Evolutionary conservation across 2,113 vertebrate species (phyloP).

Genomic region (Podarcis raffonei): DNA sequence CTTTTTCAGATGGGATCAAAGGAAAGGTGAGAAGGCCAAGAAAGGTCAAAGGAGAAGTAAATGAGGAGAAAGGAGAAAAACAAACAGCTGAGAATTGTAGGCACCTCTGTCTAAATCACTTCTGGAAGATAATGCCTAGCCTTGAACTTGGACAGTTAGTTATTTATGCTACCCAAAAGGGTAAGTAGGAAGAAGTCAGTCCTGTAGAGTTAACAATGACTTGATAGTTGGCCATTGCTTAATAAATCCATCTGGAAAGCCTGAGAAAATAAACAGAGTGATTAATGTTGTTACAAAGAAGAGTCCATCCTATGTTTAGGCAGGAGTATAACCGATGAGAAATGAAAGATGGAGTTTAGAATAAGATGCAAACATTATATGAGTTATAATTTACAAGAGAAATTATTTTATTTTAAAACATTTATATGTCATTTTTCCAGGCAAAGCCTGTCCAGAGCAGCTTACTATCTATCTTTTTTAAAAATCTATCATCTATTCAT

Average conservation of each 20-base stretch:
- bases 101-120: background rate
- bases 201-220: background rate
- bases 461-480: too few relatives aligned
- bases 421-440: too few relatives aligned
- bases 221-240: background rate
- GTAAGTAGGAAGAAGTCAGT: background rate
- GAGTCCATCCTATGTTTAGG: background rate
- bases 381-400: background rate
- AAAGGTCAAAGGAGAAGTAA: background rate
- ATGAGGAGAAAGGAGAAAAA: constrained; percentile 19
- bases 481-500: too few relatives aligned
- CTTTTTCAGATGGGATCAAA: constrained; percentile 32
- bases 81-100: background rate
- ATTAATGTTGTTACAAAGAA: background rate
- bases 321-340: background rate
- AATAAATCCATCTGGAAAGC: background rate
- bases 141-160: background rate
- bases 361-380: background rate
- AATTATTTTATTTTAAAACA: background rate
- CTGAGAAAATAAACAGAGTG: background rate
- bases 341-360: background rate
- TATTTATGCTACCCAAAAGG: background rate
- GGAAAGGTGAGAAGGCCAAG: constrained; percentile 28
- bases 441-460: too few relatives aligned
- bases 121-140: background rate